Conservation (phyloP, 2,797 vertebrate species). For the Cetoscarus ocellatus region DNA sequence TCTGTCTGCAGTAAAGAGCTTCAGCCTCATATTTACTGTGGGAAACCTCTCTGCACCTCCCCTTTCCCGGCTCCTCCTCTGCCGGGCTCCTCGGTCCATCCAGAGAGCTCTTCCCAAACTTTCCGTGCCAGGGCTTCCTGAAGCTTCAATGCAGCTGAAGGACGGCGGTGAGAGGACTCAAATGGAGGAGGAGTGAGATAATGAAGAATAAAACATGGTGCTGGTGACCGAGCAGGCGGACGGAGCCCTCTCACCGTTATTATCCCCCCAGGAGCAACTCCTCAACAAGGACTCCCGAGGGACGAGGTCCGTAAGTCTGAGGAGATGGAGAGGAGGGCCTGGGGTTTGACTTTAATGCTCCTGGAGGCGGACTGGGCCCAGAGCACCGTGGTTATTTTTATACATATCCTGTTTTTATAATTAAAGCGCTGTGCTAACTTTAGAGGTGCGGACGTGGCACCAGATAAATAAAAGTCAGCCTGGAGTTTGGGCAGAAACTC, state of each 20-base stretch:
- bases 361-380: constrained; percentile 1
- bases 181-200: constrained; percentile 24
- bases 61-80: constrained; percentile 73
- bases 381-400: constrained; percentile 18
- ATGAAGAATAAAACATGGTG: constrained; percentile 45
- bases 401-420: constrained; percentile 5
- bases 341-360: neutral
- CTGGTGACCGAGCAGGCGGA: constrained; percentile 78
- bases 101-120: constrained; percentile 60
- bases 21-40: too few species aligned
- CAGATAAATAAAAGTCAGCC: neutral
- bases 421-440: constrained; percentile 3
- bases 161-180: neutral
- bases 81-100: constrained; percentile 35
- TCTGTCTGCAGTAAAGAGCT: too few species aligned
- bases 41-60: constrained; percentile 49
- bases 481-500: neutral
- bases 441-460: constrained; percentile 46
- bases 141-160: neutral
- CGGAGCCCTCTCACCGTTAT: constrained; percentile 56
- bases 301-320: constrained; percentile 72
- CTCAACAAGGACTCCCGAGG: constrained; percentile 64
- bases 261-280: constrained; percentile 63
- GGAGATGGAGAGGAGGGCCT: constrained; percentile 46
- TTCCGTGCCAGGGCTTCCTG: constrained; percentile 45